Conservation (phyloP, 1,140 invertebrate species). For the Rhopalosiphum padi region DNA sequence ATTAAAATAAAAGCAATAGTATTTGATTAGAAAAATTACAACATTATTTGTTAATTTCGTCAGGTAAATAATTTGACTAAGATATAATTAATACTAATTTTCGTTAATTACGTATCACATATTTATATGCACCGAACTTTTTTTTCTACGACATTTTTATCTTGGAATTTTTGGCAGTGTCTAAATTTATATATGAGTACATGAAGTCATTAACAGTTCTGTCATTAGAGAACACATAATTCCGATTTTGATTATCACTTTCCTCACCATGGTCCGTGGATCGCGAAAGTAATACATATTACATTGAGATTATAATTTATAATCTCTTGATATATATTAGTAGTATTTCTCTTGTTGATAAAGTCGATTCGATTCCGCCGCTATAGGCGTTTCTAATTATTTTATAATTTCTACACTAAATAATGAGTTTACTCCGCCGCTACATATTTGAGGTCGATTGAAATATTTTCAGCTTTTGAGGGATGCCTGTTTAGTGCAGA, state of each 20-base stretch:
- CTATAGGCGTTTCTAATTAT: neutral
- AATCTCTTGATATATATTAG: neutral
- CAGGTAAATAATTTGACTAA: too few species aligned
- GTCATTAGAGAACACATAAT: neutral
- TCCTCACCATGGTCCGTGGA: neutral
- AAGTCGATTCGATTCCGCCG: neutral
- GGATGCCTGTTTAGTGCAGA: neutral
- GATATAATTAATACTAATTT: too few species aligned
- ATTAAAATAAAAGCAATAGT: too few species aligned
- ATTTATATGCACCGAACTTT: too few species aligned
- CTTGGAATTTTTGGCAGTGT: too few species aligned
- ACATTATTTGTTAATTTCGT: too few species aligned
- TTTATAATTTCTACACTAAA: neutral
- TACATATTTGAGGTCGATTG: neutral
- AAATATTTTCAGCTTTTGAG: neutral
- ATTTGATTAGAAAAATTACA: too few species aligned
- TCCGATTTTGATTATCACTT: neutral
- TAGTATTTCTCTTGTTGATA: neutral
- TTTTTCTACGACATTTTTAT: too few species aligned
- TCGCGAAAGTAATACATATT: neutral
- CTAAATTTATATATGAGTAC: neutral
- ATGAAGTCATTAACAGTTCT: neutral
- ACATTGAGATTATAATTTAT: neutral
- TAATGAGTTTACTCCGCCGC: neutral
- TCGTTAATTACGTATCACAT: too few species aligned